Evolutionary conservation across 37 sponge, comb jelly and placozoan genomes (phyloP), one percentile per base, ranked within the genome.

Genomic region (Dysidea cf. avara): DNA sequence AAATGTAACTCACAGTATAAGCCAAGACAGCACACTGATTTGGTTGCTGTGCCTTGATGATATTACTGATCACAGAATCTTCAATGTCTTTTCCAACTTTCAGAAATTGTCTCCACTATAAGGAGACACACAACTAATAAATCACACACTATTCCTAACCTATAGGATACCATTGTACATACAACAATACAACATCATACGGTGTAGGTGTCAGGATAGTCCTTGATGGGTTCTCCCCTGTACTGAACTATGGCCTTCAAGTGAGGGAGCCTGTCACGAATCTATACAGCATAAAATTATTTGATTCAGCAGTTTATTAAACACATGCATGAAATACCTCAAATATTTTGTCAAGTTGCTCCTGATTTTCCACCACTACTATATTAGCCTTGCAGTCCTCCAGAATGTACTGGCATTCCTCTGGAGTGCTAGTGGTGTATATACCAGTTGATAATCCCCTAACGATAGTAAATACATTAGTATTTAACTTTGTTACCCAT

Each of bases 61-160:
- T 80, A 24, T 81, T 71, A 47, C 89, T 87, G 9, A 93, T 29
- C n/a, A 62, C 83, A 14, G 29, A 17, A 26, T 66, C 53, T 3
- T 76, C 82, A 56, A 89, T 71, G 51, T 74, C 74, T 28, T 79
- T 56, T 5, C 96, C 96, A 33, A 88, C 52, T 36, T 87, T 66
- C 64, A 95, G 34, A 46, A 95, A 91, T 33, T 92, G 75, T 60
- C 87, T 57, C 96, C 96, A 95, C n/a, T n/a, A n/a, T n/a, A n/a
- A n/a, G n/a, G n/a, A n/a, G n/a, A n/a, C n/a, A n/a, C n/a, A n/a
- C n/a, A 83, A 84, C n/a, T n/a, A n/a, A n/a, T n/a, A n/a, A n/a
- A n/a, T n/a, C n/a, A n/a, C n/a, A n/a, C n/a, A n/a, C n/a, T n/a
- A n/a, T n/a, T n/a, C n/a, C n/a, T n/a, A n/a, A n/a, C 76, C 88